Evolutionary conservation across 64 coral and sea anemone genomes (phyloP).

Genomic region (Acropora yongei): DNA sequence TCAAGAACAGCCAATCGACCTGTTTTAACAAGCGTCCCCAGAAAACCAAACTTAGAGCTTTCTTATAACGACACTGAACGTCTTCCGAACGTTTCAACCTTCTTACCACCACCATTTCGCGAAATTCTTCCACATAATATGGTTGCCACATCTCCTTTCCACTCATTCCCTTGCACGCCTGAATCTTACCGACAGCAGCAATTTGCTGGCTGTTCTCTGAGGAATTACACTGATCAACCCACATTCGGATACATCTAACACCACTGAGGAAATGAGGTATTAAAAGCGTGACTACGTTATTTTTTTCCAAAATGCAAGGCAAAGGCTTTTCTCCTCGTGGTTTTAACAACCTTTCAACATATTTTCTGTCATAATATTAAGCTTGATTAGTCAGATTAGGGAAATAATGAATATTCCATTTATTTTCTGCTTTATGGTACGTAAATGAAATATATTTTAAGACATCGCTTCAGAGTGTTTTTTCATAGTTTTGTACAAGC

Average conservation of each 20-base stretch:
- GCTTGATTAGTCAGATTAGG: too few relatives aligned
- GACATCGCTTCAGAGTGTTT: too few relatives aligned
- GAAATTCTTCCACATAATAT: slow-evolving; percentile 38
- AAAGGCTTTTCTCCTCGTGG: background rate
- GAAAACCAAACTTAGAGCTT: slow-evolving; percentile 14
- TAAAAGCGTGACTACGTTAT: too few relatives aligned
- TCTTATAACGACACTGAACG: background rate
- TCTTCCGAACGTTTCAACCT: slow-evolving; percentile 27
- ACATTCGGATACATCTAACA: slow-evolving; percentile 23
- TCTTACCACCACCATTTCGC: slow-evolving; percentile 32
- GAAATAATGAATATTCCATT: too few relatives aligned
- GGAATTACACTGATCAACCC: slow-evolving; percentile 16
- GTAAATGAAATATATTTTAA: too few relatives aligned
- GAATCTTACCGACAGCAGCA: slow-evolving; percentile 23
- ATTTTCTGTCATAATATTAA: too few relatives aligned
- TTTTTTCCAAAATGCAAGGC: too few relatives aligned
- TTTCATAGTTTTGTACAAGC: too few relatives aligned
- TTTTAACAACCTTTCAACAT: too few relatives aligned
- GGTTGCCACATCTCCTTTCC: slow-evolving; percentile 18
- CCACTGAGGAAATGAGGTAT: background rate
- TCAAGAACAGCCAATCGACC: background rate
- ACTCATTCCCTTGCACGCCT: slow-evolving; percentile 24
- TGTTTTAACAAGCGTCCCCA: background rate
- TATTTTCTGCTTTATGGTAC: too few relatives aligned
- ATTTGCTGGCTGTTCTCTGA: slow-evolving; percentile 18